Evolutionary conservation across 2,113 vertebrate species (phyloP).

Genomic region (Lepus timidus): DNA sequence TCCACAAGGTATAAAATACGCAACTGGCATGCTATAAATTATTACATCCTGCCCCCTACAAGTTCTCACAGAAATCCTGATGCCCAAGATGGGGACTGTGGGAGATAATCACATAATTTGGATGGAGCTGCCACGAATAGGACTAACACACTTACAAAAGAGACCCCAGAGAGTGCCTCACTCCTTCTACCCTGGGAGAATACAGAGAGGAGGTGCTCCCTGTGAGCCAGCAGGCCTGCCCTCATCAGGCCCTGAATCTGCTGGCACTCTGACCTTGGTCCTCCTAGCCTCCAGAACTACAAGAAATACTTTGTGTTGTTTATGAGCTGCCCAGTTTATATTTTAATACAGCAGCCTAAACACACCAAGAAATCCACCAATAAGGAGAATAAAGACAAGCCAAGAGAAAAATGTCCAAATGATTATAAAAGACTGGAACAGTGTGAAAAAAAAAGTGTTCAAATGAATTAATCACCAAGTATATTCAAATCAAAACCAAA

Average conservation of each 20-base stretch:
- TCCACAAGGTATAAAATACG: neutral
- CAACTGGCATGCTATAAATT: neutral
- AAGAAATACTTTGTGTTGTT: neutral
- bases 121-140: neutral
- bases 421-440: neutral
- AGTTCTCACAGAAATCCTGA: neutral
- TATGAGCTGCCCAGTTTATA: neutral
- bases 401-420: neutral
- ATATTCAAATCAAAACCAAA: slow-evolving; percentile 8
- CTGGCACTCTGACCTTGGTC: neutral
- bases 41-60: neutral
- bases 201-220: no score
- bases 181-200: neutral
- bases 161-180: neutral
- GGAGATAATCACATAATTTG: neutral
- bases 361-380: neutral
- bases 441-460: neutral
- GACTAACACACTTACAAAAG: neutral
- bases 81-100: neutral
- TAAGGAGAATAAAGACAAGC: neutral
- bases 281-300: neutral
- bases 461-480: neutral
- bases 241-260: neutral
- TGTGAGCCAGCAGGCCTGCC: neutral
- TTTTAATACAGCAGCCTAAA: neutral